These are phyloP conservation scores for Drosophila infuscata DNA, from an alignment of 2,888 invertebrate genomes.

Conservation along the genomic window DNA sequence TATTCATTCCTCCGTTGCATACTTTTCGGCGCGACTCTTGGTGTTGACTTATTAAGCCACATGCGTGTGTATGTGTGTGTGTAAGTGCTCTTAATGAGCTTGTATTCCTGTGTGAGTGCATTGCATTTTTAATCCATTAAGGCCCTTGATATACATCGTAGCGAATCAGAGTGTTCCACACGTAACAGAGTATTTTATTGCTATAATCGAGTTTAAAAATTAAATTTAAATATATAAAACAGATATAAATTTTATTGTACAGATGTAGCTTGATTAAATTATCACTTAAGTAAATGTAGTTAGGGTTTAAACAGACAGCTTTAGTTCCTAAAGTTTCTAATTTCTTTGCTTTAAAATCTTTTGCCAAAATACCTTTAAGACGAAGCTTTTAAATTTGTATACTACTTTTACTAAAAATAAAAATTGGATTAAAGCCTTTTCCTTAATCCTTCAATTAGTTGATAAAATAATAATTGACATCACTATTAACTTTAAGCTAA, in stretches of 20 bases:
- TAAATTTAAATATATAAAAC: not conserved
- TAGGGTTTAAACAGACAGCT: not conserved
- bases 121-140: constrained; percentile 60
- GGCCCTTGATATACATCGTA: constrained; percentile 28
- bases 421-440: no score
- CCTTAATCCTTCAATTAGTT: not conserved
- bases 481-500: not conserved
- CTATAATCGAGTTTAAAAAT: not conserved
- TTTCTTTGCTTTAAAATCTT: not conserved
- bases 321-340: not conserved
- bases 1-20: constrained; percentile 32
- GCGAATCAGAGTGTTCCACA: constrained; percentile 14
- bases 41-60: constrained; percentile 47
- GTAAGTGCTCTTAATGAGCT: constrained; percentile 20
- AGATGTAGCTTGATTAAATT: not conserved
- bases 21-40: constrained; percentile 34
- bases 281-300: not conserved
- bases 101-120: constrained; percentile 12
- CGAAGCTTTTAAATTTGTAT: not conserved
- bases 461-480: not conserved
- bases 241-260: not conserved
- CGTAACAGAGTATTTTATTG: not conserved
- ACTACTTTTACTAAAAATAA: not conserved
- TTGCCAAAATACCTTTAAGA: not conserved
- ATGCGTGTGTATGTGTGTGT: not conserved